A percentile compares a stretch with the other conserved stretches of the same genome.
Conservation (phyloP, 1,140 invertebrate genomes). For the Chymomyza costata region DNA sequence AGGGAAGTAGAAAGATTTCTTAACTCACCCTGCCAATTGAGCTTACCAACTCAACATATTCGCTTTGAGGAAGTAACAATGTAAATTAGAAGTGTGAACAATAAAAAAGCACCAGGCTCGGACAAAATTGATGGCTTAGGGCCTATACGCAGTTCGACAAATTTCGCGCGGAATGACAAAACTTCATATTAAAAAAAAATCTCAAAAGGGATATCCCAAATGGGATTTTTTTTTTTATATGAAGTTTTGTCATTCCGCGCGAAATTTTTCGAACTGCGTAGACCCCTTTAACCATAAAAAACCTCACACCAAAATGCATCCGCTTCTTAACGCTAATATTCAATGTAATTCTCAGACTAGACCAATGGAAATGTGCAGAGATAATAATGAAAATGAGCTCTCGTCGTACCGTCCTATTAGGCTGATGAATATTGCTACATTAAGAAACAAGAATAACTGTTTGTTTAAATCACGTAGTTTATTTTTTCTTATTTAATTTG, state of each 20-base stretch:
- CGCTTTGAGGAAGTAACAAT: conserved; percentile 8
- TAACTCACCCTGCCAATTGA: conserved; percentile 7
- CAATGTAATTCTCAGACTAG: conserved; percentile 15
- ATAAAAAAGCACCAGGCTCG: conserved; percentile 19
- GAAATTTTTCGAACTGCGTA: too few relatives aligned
- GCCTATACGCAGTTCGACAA: too few relatives aligned
- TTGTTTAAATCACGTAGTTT: too few relatives aligned
- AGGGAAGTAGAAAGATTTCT: conserved; percentile 7
- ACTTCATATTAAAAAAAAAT: too few relatives aligned
- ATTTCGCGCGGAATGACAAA: too few relatives aligned
- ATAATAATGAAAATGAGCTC: conserved; percentile 2
- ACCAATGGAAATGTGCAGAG: conserved; percentile 17
- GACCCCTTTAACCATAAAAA: conserved; percentile 6
- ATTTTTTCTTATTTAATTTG: too few relatives aligned
- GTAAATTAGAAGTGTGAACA: conserved; percentile 13
- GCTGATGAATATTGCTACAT: too few relatives aligned
- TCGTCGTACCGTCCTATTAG: conserved; percentile 14
- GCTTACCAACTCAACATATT: conserved; percentile 7
- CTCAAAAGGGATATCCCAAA: too few relatives aligned
- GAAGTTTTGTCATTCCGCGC: too few relatives aligned
- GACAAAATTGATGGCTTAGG: conserved; percentile 9
- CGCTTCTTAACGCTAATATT: conserved; percentile 12
- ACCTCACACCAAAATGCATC: conserved; percentile 5
- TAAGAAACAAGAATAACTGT: too few relatives aligned
- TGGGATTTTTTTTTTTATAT: too few relatives aligned